phyloP scores from a whole-genome alignment of 2,888 invertebrate species.

The Netelia virgata region DNA sequence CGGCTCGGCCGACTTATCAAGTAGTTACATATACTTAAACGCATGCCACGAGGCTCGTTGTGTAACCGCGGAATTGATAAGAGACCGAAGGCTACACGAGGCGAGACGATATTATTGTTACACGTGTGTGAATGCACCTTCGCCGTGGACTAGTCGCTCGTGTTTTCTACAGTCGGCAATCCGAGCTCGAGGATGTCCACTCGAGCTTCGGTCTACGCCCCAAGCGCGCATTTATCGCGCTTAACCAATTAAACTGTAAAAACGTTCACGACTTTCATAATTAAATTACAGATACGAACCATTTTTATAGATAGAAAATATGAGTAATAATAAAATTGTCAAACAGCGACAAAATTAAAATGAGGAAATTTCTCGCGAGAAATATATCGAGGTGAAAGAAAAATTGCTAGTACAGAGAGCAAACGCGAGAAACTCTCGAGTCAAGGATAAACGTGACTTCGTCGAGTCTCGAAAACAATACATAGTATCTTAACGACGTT shows the following conservation, averaged over 20 bases:
- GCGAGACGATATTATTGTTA: slow-evolving; percentile 66
- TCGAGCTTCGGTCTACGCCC: background rate
- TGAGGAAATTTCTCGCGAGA: too few species aligned
- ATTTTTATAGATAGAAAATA: too few species aligned
- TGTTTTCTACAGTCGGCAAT: slow-evolving; percentile 36
- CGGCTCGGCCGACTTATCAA: slow-evolving; percentile 65
- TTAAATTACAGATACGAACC: too few species aligned
- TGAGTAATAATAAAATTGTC: too few species aligned
- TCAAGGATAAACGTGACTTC: background rate
- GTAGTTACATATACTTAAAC: slow-evolving; percentile 53
- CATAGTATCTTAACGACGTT: slow-evolving; percentile 3
- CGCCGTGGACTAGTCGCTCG: slow-evolving; percentile 22
- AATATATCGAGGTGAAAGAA: background rate
- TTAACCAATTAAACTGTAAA: too few species aligned
- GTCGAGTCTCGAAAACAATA: background rate
- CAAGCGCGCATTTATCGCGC: too few species aligned
- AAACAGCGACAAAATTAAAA: too few species aligned
- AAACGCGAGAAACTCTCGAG: background rate
- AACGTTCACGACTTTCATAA: too few species aligned
- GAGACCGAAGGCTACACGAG: slow-evolving; percentile 73
- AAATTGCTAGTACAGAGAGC: background rate
- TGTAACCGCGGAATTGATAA: slow-evolving; percentile 72
- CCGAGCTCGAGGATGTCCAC: slow-evolving; percentile 21
- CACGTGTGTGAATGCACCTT: slow-evolving; percentile 52
- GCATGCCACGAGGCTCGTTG: slow-evolving; percentile 52